Evolutionary conservation across 2,797 vertebrate species (phyloP).

Genomic region (Psittacula derbiana): DNA sequence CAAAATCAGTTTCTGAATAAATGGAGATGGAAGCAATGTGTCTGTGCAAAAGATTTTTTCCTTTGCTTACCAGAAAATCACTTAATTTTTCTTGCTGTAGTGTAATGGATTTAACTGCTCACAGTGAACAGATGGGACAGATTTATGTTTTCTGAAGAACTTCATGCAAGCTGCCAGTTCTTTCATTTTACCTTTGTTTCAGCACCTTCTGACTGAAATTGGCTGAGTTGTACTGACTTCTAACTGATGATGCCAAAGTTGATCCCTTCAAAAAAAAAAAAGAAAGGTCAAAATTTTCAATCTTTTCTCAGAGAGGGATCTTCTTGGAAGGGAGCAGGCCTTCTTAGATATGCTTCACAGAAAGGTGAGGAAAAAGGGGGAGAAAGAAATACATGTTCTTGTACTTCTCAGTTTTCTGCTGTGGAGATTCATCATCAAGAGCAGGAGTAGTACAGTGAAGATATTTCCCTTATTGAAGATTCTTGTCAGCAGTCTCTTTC

Average conservation of each 20-base stretch:
- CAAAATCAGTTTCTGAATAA: not conserved
- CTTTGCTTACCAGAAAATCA: not conserved
- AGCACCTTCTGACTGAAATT: not conserved
- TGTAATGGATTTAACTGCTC: not conserved
- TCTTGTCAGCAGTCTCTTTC: not conserved
- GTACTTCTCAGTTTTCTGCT: not conserved
- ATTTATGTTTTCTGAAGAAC: slow-evolving; percentile 24
- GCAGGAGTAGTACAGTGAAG: not conserved
- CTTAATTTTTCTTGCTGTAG: not conserved
- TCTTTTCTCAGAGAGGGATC: not conserved
- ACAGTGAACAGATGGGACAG: not conserved
- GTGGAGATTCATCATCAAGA: not conserved
- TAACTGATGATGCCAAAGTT: not conserved
- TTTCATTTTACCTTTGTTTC: slow-evolving; percentile 7
- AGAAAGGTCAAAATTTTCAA: not conserved
- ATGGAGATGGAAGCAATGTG: not conserved
- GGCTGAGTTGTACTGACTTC: not conserved
- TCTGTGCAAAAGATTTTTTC: slow-evolving; percentile 13
- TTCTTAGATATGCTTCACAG: not conserved
- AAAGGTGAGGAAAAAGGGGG: not conserved
- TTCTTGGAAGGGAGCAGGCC: not conserved
- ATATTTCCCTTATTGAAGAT: not conserved
- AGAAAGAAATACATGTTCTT: not conserved
- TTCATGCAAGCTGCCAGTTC: slow-evolving; percentile 14
- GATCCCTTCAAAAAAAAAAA: not conserved